Evolutionary conservation across 1,140 invertebrate genomes (phyloP), one percentile per base, ranked within the genome.

Genomic region (Sitodiplosis mosellana): DNA sequence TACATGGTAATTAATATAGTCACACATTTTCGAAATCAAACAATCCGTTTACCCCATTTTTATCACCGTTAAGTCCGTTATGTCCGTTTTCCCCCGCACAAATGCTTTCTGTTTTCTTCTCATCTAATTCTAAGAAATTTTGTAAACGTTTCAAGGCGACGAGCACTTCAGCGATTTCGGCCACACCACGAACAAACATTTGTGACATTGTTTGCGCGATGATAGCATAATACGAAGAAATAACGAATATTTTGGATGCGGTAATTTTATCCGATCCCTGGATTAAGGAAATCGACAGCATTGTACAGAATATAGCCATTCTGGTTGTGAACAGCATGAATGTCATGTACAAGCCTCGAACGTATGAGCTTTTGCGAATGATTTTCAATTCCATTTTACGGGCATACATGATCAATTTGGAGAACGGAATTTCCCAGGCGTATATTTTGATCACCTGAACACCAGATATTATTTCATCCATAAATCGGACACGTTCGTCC

Each of bases 361-460:
- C 68, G 47, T 77, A 76, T 0, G 80, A 77, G n/a, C 73, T 71
- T 48, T 77, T 77, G 12, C 61, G 68, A 1, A 83, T 73, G 8
- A 77, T 69, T 45, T 65, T 67, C 2, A 80, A 56, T 63, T 83
- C 79, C 19, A 71, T 58, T 53, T 71, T 72, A 48, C 80, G 63
- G 0, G 76, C 75, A 0, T 67, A 46, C n/a, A 69, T 63, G 1
- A 82, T 67, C 2, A 81, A 53, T 15, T 70, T 68, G 19, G 73
- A 71, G 53, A 83, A 84, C 0, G 78, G 75, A 54, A 75, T 76
- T 55, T 84, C 81, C 81, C 81, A 84, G 0, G 78, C 75, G 55
- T 83, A 83, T 80, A 87, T 83, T 62, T 87, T 89, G 48, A 89
- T 86, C 18, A 46, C 11, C 54, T 76, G 74, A 0, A 77, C 69